Conservation (phyloP, 2,113 vertebrate species). For the Mesembrinibis cayennensis region DNA sequence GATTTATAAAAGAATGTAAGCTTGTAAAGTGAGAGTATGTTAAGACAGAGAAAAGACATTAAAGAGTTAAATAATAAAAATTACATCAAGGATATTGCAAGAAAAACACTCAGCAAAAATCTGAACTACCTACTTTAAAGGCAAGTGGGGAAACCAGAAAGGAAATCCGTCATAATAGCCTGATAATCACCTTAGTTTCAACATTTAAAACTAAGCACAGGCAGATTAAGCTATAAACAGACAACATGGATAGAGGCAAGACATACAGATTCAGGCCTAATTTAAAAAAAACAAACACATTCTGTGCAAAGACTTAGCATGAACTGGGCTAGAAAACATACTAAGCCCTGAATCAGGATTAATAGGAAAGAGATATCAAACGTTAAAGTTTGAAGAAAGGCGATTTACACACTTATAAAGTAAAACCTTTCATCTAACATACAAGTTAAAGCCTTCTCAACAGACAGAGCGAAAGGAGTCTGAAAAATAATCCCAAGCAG, state of each 20-base stretch:
- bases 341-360: background rate
- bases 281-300: background rate
- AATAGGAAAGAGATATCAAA: background rate
- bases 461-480: background rate
- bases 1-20: background rate
- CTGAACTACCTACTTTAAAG: background rate
- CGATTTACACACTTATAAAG: background rate
- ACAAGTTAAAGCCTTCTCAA: background rate
- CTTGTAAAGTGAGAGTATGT: background rate
- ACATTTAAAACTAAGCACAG: constrained; percentile 31
- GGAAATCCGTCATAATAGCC: constrained; percentile 24
- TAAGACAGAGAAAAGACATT: background rate
- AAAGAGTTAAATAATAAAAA: background rate
- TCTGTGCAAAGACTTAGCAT: background rate
- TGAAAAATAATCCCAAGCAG: background rate
- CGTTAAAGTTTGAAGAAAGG: background rate
- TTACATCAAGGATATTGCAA: background rate
- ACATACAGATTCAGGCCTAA: background rate
- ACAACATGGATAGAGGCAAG: background rate
- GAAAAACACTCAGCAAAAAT: background rate
- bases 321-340: background rate
- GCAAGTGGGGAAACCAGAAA: background rate
- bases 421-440: background rate
- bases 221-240: constrained; percentile 46
- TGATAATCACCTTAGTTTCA: constrained; percentile 57